Percentiles rank a stretch among this genome's conserved stretches.
Conservation (phyloP, 2,113 vertebrate species). For the Sakesphorus luctuosus region DNA sequence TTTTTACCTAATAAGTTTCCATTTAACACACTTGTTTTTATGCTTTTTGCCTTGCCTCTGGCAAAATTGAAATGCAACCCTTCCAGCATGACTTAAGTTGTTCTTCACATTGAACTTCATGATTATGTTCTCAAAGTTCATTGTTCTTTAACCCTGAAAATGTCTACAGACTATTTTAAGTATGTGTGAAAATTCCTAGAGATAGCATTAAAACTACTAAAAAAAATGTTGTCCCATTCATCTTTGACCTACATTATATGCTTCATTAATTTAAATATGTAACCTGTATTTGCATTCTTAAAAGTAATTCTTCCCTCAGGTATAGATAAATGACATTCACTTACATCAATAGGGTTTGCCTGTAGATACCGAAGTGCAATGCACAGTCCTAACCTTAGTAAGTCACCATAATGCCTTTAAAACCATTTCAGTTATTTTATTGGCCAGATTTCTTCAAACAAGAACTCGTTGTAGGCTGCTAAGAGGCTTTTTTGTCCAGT, state of each 20-base stretch:
- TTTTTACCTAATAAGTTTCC: background rate
- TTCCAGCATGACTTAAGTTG: background rate
- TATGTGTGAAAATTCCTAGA: constrained; percentile 20
- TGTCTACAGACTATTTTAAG: background rate
- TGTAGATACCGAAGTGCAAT: background rate
- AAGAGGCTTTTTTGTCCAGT: background rate
- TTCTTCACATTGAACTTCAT: constrained; percentile 14
- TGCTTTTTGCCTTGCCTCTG: constrained; percentile 16
- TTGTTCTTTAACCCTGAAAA: constrained; percentile 31
- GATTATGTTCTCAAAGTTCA: constrained; percentile 16
- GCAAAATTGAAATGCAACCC: background rate
- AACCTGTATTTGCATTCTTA: constrained; percentile 30
- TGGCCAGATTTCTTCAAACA: background rate
- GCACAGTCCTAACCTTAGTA: background rate
- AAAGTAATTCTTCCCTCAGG: constrained; percentile 1
- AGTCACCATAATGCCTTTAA: background rate
- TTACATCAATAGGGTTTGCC: background rate
- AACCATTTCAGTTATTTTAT: background rate
- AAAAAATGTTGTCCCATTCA: background rate
- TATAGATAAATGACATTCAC: background rate
- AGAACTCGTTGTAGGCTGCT: background rate
- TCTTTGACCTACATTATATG: constrained; percentile 1
- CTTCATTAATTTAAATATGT: constrained; percentile 27
- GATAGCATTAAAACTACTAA: background rate
- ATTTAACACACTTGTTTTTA: background rate